Conservation (phyloP, 2,113 vertebrate genomes). For the Rissa tridactyla region DNA sequence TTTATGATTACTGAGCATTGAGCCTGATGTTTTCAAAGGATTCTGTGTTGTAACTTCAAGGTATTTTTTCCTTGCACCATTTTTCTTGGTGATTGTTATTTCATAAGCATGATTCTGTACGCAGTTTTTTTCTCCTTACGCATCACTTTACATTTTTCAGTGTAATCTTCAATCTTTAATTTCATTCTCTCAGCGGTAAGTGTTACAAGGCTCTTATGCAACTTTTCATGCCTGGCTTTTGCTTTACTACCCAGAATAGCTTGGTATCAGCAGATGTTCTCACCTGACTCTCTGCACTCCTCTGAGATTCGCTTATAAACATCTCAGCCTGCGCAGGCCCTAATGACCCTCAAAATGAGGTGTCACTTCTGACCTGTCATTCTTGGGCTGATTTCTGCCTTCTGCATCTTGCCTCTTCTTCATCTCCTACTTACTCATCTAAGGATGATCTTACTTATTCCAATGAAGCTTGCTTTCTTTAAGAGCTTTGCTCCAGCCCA, state of each 20-base stretch:
- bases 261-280: not conserved
- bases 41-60: not conserved
- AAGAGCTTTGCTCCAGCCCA: not conserved
- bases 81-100: not conserved
- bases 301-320: not conserved
- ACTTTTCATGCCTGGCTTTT: not conserved
- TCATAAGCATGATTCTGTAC: not conserved
- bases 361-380: not conserved
- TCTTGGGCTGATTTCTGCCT: not conserved
- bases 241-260: not conserved
- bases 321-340: not conserved
- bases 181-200: not conserved
- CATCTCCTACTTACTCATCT: not conserved
- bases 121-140: not conserved
- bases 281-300: not conserved
- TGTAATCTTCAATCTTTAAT: not conserved
- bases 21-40: not conserved
- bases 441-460: not conserved
- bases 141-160: not conserved
- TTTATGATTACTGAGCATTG: not conserved
- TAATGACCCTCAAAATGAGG: not conserved
- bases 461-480: not conserved
- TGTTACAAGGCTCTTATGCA: not conserved
- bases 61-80: not conserved
- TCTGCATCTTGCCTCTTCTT: not conserved